Evolutionary conservation across 2,113 vertebrate species (phyloP), one percentile per base, ranked within the genome.

Genomic region (Vimba vimba): DNA sequence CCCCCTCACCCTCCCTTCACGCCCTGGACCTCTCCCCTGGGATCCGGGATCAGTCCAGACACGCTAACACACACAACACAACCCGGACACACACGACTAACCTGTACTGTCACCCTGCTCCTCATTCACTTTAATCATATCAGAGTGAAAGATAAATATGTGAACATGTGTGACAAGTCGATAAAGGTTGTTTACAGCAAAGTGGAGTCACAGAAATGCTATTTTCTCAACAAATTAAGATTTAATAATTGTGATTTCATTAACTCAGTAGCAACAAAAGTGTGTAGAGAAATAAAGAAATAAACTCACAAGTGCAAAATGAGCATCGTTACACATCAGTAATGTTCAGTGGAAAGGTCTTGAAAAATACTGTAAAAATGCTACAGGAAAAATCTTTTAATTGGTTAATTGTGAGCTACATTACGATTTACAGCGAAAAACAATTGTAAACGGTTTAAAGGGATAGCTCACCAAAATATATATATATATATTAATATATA

Each of bases 11-110:
- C 86, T 87, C 85, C 68, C 60, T 62, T 33, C 86, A 73, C 75
- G 3, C 87, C 82, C 87, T 71, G 75, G 85, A 86, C 80, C 83
- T 82, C 82, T 87, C 82, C 43, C 88, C 86, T 86, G 83, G 88
- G 85, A 89, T 89, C 85, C 86, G 86, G 88, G 86, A 89, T 80
- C 75, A 50, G 86, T 87, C 69, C 83, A 87, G 85, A 86, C 88
- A 89, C 55, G 86, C 84, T 76, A 82, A 17, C 30, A 64, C 23
- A 75, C 50, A 84, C 85, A 79, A 81, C 47, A 69, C 57, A 83
- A 87, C 86, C 82, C 82, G 10, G 86, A 78, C 73, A 66, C 23
- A 68, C 86, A 82, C 85, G 82, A 47, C 73, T 86, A 87, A 89
- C 86, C 88, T 87, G 84, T 87, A 86, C 76, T n/a, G 52, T 85